Conservation (phyloP, 2,113 vertebrate genomes). For the Engystomops pustulosus region DNA sequence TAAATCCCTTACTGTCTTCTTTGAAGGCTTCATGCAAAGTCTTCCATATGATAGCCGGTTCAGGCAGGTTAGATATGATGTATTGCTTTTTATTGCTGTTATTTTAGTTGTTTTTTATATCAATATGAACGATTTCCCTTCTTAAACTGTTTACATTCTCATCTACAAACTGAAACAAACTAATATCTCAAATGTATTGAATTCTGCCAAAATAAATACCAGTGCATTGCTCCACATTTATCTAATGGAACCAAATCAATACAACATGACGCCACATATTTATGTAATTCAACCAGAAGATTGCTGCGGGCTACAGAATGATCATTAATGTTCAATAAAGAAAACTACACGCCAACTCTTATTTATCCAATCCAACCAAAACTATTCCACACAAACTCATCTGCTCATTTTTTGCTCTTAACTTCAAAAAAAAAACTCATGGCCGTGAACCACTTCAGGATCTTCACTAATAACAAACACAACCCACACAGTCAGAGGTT, state of each 20-base stretch:
- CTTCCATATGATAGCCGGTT: background rate
- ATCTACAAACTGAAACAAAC: background rate
- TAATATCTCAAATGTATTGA: background rate
- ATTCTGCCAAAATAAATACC: slow-evolving; percentile 2
- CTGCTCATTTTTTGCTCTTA: background rate
- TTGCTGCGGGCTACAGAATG: slow-evolving; percentile 16
- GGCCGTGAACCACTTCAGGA: background rate
- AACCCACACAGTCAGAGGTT: background rate
- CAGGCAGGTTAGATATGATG: background rate
- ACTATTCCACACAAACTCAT: background rate
- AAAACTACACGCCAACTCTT: background rate
- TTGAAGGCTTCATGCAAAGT: background rate
- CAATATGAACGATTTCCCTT: background rate
- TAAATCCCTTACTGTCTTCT: background rate
- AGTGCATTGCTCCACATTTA: background rate
- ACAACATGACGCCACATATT: slow-evolving; percentile 24
- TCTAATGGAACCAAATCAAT: slow-evolving; percentile 4
- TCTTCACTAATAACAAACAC: background rate
- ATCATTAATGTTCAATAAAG: slow-evolving; percentile 5
- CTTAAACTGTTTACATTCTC: background rate
- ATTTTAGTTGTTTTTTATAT: background rate
- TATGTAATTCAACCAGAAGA: slow-evolving; percentile 7
- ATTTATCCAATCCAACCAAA: slow-evolving; percentile 17
- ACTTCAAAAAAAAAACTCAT: background rate
- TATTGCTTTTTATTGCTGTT: background rate